phyloP scores from a whole-genome alignment of 1,140 invertebrate species.

The Drosophila lacteicornis region DNA sequence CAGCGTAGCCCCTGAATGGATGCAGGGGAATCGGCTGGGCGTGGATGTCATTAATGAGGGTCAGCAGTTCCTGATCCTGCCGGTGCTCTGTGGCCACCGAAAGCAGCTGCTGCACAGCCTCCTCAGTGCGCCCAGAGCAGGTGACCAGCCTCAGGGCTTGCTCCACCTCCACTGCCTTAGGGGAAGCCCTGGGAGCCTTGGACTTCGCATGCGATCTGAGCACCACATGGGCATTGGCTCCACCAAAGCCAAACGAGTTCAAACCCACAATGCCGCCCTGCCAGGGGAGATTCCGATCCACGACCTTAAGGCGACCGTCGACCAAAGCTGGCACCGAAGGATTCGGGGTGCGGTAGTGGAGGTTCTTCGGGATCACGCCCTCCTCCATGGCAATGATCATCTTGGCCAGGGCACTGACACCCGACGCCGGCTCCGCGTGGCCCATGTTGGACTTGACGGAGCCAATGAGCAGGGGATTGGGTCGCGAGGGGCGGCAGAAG shows the following conservation, averaged over 20 bases:
- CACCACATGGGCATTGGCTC: conserved; percentile 97
- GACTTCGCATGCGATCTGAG: conserved; percentile 90
- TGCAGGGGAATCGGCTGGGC: conserved; percentile 89
- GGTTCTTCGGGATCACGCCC: conserved; percentile 94
- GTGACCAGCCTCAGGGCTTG: conserved; percentile 89
- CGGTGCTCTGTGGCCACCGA: conserved; percentile 87
- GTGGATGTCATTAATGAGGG: conserved; percentile 91
- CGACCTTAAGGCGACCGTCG: conserved; percentile 95
- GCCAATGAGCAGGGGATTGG: conserved; percentile 93
- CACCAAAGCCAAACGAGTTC: conserved; percentile 99
- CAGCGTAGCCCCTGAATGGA: conserved; percentile 90
- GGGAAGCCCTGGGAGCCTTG: conserved; percentile 86
- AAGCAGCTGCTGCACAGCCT: conserved; percentile 90
- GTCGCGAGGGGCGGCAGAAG: conserved; percentile 92
- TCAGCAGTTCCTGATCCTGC: conserved; percentile 91
- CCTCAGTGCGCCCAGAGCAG: conserved; percentile 93
- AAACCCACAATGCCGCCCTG: conserved; percentile 94
- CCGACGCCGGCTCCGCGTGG: conserved; percentile 97
- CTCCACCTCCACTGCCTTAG: conserved; percentile 59
- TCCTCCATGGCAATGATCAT: conserved; percentile 95
- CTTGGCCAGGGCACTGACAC: conserved; percentile 95
- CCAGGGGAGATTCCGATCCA: conserved; percentile 92
- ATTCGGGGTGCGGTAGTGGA: conserved; percentile 95
- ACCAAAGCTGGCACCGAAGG: conserved; percentile 93
- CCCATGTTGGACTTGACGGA: conserved; percentile 99